Conservation (phyloP, 2,113 vertebrate species). For the Etia nguti region DNA sequence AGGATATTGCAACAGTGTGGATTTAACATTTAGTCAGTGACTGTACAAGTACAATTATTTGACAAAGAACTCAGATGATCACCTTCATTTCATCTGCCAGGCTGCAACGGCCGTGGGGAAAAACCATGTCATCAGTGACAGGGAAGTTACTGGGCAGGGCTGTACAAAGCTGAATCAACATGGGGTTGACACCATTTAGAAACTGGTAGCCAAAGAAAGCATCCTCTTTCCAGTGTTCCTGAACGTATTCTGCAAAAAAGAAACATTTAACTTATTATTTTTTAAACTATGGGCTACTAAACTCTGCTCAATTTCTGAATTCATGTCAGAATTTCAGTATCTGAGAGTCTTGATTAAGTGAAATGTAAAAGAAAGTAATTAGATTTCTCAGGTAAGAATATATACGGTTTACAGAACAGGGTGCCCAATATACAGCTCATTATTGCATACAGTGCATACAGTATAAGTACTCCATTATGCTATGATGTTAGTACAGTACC, state of each 20-base stretch:
- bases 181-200: conserved; percentile 65
- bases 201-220: conserved; percentile 70
- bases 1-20: background rate
- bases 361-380: background rate
- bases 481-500: conserved; percentile 5
- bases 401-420: background rate
- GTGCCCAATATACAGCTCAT: background rate
- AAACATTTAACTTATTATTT: background rate
- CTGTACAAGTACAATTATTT: no score
- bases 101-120: conserved; percentile 56
- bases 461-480: background rate
- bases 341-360: background rate
- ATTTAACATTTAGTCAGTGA: no score
- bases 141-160: conserved; percentile 79
- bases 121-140: conserved; percentile 79
- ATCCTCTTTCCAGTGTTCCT: conserved; percentile 79
- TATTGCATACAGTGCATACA: background rate
- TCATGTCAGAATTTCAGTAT: background rate
- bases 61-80: background rate
- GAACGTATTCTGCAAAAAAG: conserved; percentile 41
- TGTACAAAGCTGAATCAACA: conserved; percentile 75
- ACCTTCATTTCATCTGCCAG: conserved; percentile 83
- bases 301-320: background rate
- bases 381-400: background rate
- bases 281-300: background rate